These are phyloP conservation scores for Anthopleura sola DNA, from an alignment of 64 coral and sea anemone species.

Conservation along the genomic window DNA sequence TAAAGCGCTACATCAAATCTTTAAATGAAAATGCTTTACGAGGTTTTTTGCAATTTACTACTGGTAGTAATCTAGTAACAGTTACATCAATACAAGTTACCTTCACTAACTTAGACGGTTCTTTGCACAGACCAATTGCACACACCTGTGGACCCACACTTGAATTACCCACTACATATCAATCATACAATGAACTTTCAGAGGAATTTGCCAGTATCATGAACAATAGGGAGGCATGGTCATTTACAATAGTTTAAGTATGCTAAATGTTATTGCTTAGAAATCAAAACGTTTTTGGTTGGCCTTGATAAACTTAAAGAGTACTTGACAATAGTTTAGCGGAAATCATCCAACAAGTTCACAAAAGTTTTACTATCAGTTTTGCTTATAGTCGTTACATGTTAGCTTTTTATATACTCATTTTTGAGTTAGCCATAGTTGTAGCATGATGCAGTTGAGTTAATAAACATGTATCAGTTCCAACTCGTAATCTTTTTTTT, in stretches of 20 bases:
- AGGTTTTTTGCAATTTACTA: constrained; percentile 72
- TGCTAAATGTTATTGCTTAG: not conserved
- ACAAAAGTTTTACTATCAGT: too few relatives aligned
- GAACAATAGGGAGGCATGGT: constrained; percentile 51
- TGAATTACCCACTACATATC: constrained; percentile 65
- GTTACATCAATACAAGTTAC: constrained; percentile 50
- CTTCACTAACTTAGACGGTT: constrained; percentile 45
- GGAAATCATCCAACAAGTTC: too few relatives aligned
- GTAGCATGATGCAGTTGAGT: not conserved
- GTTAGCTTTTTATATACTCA: not conserved
- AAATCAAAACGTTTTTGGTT: not conserved
- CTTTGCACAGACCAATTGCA: constrained; percentile 48
- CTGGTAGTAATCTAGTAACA: constrained; percentile 61
- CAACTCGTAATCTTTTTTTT: not conserved
- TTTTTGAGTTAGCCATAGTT: not conserved
- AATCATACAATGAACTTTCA: constrained; percentile 69
- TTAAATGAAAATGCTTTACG: constrained; percentile 30
- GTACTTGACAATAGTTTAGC: too few relatives aligned
- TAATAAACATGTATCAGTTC: not conserved
- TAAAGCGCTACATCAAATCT: constrained; percentile 59
- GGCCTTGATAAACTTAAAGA: not conserved
- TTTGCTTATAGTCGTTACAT: not conserved
- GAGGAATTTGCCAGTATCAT: constrained; percentile 60
- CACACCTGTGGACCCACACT: constrained; percentile 64
- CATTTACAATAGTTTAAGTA: constrained; percentile 29